Percentiles rank a stretch among this genome's conserved stretches.
These are phyloP conservation scores for Drosophila tristis DNA, from an alignment of 1,140 invertebrate genomes.

Conservation along the genomic window DNA sequence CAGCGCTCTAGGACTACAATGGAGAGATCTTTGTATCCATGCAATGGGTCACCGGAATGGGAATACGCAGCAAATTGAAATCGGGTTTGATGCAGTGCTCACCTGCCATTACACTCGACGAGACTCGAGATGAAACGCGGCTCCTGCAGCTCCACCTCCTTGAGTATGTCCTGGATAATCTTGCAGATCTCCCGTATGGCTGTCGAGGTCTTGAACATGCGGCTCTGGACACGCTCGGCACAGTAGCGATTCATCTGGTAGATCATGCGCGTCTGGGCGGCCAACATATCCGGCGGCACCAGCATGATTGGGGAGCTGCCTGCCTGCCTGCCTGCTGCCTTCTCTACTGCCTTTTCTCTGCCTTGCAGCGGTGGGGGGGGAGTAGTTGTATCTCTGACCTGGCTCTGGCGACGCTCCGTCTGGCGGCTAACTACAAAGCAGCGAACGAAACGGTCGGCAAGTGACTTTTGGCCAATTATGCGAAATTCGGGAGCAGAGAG, in stretches of 20 bases:
- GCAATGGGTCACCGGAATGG: too few species aligned
- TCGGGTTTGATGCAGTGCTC: slow-evolving; percentile 8
- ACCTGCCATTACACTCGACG: slow-evolving; percentile 88
- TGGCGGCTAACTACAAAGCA: slow-evolving; percentile 57
- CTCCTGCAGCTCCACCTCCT: slow-evolving; percentile 98
- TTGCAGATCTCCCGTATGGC: slow-evolving; percentile 96
- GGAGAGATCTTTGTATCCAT: too few species aligned
- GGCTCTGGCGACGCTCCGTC: slow-evolving; percentile 39
- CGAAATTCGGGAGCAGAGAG: slow-evolving; percentile 30
- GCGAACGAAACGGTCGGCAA: slow-evolving; percentile 1
- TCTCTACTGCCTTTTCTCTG: too few species aligned
- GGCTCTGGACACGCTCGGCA: slow-evolving; percentile 93
- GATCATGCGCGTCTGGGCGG: slow-evolving; percentile 94
- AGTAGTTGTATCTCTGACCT: neutral
- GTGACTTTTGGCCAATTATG: slow-evolving; percentile 65
- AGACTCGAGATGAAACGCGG: slow-evolving; percentile 96
- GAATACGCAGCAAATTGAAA: too few species aligned
- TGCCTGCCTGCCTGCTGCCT: neutral
- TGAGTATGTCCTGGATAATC: slow-evolving; percentile 97
- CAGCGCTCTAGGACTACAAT: too few species aligned
- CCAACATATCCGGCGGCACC: slow-evolving; percentile 94
- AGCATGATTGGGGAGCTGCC: slow-evolving; percentile 79
- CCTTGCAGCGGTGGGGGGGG: too few species aligned
- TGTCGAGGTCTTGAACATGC: slow-evolving; percentile 93
- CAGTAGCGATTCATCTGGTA: slow-evolving; percentile 98